A percentile compares a stretch with the other conserved stretches of the same genome.
These are phyloP conservation scores for Lycodopsis pacificus DNA, from an alignment of 2,797 vertebrate genomes.

Conservation along the genomic window DNA sequence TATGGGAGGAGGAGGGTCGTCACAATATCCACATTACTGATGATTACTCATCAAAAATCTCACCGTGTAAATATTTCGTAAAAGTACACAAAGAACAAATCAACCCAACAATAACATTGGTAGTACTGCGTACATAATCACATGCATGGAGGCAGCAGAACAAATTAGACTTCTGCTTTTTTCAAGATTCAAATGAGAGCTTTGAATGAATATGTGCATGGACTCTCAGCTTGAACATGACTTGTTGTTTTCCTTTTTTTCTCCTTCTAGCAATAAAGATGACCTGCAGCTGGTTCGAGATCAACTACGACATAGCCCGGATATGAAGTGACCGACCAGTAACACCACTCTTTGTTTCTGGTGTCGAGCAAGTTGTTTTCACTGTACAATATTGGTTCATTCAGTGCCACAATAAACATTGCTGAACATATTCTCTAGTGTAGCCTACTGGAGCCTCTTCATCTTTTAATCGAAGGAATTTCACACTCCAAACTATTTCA, in stretches of 20 bases:
- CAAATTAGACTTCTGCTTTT: not conserved
- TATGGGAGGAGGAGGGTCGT: too few relatives aligned
- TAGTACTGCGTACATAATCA: not conserved
- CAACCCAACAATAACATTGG: too few relatives aligned
- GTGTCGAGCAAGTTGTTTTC: not conserved
- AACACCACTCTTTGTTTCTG: not conserved
- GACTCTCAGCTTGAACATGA: not conserved
- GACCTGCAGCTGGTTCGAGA: conserved; percentile 54
- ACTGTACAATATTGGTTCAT: not conserved
- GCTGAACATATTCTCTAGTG: not conserved
- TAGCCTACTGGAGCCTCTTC: too few relatives aligned
- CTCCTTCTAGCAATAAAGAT: conserved; percentile 31
- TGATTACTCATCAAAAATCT: too few relatives aligned
- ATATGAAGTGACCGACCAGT: conserved; percentile 11
- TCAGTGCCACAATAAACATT: not conserved
- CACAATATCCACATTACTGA: too few relatives aligned
- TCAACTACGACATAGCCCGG: conserved; percentile 31
- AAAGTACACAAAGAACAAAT: too few relatives aligned
- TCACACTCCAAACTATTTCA: too few relatives aligned
- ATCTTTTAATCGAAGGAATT: too few relatives aligned
- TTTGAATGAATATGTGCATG: conserved; percentile 30
- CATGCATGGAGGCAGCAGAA: not conserved
- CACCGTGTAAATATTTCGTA: too few relatives aligned
- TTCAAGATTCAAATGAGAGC: not conserved
- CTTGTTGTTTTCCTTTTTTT: not conserved